Conservation (phyloP, 1,140 invertebrate species). For the Drosophila hydei region DNA sequence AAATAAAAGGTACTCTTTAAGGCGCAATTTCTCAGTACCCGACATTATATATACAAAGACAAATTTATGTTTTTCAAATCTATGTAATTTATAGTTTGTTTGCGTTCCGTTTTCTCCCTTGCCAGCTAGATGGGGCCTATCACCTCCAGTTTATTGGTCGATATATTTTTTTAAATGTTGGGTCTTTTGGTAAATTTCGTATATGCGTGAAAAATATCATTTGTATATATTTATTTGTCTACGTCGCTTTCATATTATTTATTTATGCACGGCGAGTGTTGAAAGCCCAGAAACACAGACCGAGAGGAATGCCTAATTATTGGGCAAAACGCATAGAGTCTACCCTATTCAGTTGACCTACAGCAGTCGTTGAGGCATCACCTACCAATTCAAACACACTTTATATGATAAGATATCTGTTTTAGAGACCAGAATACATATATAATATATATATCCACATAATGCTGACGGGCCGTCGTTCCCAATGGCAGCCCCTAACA, state of each 20-base stretch:
- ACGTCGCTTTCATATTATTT: slow-evolving; percentile 75
- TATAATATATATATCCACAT: slow-evolving; percentile 10
- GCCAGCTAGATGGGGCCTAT: slow-evolving; percentile 12
- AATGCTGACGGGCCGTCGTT: slow-evolving; percentile 68
- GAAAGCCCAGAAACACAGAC: slow-evolving; percentile 54
- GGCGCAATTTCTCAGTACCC: neutral
- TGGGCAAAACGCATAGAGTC: slow-evolving; percentile 53
- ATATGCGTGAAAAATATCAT: slow-evolving; percentile 38
- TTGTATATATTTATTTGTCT: slow-evolving; percentile 75
- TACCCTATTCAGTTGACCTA: slow-evolving; percentile 77
- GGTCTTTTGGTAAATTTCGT: slow-evolving; percentile 34
- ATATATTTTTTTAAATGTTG: slow-evolving; percentile 31
- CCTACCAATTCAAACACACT: slow-evolving; percentile 15
- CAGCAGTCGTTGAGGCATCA: slow-evolving; percentile 72
- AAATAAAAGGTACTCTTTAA: slow-evolving; percentile 32
- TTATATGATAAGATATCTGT: slow-evolving; percentile 8
- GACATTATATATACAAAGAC: slow-evolving; percentile 1
- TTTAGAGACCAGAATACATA: neutral
- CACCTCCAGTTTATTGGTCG: slow-evolving; percentile 41
- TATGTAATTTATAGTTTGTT: slow-evolving; percentile 65
- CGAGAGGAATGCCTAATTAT: slow-evolving; percentile 55
- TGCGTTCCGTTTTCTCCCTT: slow-evolving; percentile 27
- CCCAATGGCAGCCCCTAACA: slow-evolving; percentile 67
- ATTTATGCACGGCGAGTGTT: slow-evolving; percentile 75
- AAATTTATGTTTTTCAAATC: slow-evolving; percentile 23